Percentiles rank a stretch among this genome's conserved stretches.
These are phyloP conservation scores for Sciurus carolinensis DNA, from an alignment of 2,797 vertebrate genomes.

Conservation along the genomic window DNA sequence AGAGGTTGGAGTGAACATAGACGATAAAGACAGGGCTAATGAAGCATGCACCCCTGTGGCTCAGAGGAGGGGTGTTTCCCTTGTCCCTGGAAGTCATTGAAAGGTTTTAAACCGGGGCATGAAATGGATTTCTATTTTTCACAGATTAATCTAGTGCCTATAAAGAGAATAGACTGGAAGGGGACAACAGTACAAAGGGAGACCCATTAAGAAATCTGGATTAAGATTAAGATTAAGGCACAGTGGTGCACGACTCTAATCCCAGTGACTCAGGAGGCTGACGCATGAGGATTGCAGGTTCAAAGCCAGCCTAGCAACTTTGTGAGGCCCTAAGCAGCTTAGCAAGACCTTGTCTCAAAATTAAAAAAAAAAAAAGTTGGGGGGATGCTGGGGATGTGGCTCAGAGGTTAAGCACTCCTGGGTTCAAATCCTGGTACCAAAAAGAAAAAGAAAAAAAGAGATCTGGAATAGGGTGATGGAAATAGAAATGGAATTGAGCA, in stretches of 20 bases:
- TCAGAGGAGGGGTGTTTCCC: background rate
- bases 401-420: no score
- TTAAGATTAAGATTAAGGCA: no score
- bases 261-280: no score
- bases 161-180: background rate
- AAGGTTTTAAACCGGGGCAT: background rate
- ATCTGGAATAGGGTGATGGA: background rate
- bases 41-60: background rate
- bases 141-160: background rate
- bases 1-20: background rate
- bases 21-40: background rate
- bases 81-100: background rate
- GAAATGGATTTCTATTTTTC: background rate
- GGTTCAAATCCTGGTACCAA: no score
- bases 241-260: no score
- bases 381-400: background rate
- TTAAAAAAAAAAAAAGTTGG: no score
- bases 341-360: no score
- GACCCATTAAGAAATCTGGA: background rate
- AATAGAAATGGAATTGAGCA: background rate
- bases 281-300: no score
- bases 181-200: background rate
- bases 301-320: no score
- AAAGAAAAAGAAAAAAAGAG: background rate
- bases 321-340: no score